Percentiles rank a stretch among this genome's conserved stretches.
Conservation (phyloP, 2,113 vertebrate species). For the Cervus canadensis region DNA sequence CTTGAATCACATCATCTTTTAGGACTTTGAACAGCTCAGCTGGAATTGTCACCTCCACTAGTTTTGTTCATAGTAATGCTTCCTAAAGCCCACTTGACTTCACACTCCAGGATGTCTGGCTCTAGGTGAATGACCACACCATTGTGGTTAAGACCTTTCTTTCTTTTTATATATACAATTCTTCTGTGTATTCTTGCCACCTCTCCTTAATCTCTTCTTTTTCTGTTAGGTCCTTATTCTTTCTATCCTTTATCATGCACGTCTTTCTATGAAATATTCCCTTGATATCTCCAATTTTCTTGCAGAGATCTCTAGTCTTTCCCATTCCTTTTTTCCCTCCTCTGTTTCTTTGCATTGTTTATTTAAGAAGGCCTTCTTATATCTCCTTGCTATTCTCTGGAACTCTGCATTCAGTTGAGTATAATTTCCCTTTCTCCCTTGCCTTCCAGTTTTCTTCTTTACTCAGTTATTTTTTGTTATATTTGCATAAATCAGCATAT, state of each 20-base stretch:
- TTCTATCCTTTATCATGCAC: neutral
- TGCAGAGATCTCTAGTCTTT: neutral
- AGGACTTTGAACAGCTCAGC: too few relatives aligned
- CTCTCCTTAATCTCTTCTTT: neutral
- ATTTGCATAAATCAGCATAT: neutral
- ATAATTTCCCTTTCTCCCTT: neutral
- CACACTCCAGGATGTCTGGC: too few relatives aligned
- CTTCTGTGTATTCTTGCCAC: neutral
- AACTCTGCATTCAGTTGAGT: neutral
- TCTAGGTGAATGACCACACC: too few relatives aligned
- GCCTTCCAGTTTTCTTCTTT: neutral
- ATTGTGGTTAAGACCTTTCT: neutral
- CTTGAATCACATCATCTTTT: too few relatives aligned
- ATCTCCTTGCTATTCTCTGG: neutral
- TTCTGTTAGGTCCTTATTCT: neutral
- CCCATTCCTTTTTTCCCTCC: neutral
- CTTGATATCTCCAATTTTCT: neutral
- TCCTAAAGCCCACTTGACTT: too few relatives aligned
- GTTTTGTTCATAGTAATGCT: too few relatives aligned
- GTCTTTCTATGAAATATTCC: neutral
- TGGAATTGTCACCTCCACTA: too few relatives aligned
- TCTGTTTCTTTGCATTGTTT: neutral
- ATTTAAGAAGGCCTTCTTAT: neutral
- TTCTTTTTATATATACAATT: neutral
- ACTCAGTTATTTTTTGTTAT: neutral